Evolutionary conservation across 2,797 vertebrate genomes (phyloP).

Genomic region (Mus spretus): DNA sequence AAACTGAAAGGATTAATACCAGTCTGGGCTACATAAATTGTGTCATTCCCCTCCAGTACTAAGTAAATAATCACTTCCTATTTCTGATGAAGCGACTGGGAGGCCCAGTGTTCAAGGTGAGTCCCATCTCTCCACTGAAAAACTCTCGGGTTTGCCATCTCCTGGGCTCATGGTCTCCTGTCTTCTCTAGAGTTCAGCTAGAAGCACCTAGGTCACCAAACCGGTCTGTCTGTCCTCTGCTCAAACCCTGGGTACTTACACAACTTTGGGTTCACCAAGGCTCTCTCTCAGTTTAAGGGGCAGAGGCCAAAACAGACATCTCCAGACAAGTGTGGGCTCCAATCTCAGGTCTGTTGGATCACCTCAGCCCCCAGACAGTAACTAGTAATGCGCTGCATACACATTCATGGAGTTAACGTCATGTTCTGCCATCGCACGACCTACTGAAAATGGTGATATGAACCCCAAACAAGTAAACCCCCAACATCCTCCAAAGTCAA

Average conservation of each 20-base stretch:
- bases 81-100: not conserved
- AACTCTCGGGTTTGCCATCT: not conserved
- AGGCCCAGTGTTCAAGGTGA: not conserved
- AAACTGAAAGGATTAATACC: not conserved
- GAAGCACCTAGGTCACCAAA: not conserved
- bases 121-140: not conserved
- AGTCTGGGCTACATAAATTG: not conserved
- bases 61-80: not conserved
- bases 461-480: not conserved
- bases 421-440: rapidly evolving
- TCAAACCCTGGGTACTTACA: not conserved
- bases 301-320: not conserved
- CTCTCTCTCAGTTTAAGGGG: not conserved
- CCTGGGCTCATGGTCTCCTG: not conserved
- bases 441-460: not conserved
- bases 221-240: not conserved
- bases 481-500: not conserved
- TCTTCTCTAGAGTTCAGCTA: not conserved
- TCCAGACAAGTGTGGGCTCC: not conserved
- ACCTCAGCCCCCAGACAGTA: not conserved
- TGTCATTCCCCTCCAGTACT: not conserved
- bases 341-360: not conserved
- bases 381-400: not conserved
- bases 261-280: not conserved
- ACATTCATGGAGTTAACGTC: not conserved